Evolutionary conservation across 2,113 vertebrate species (phyloP).

Genomic region (Halichoeres trimaculatus): DNA sequence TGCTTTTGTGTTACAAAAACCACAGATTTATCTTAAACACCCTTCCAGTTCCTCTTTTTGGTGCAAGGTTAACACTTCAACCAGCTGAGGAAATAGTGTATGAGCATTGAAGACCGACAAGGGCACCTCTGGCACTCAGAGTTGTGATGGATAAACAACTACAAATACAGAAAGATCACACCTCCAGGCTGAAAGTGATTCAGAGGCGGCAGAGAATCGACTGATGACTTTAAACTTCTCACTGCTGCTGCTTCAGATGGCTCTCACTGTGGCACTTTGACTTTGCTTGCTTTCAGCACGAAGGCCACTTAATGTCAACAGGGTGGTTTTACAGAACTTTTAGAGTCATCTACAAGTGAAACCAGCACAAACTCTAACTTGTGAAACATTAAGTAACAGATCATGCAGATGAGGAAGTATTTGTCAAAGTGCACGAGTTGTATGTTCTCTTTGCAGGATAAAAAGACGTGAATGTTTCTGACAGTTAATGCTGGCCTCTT

Average conservation of each 20-base stretch:
- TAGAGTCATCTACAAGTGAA: slow-evolving; percentile 29
- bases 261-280: slow-evolving; percentile 35
- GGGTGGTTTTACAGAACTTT: slow-evolving; percentile 22
- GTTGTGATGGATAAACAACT: slow-evolving; percentile 67
- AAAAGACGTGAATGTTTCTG: background rate
- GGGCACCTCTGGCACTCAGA: slow-evolving; percentile 57
- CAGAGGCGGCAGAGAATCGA: slow-evolving; percentile 42
- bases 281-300: slow-evolving; percentile 44
- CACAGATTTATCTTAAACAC: slow-evolving; percentile 3
- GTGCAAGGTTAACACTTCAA: slow-evolving; percentile 46
- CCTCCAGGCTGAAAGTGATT: slow-evolving; percentile 55
- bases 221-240: slow-evolving; percentile 47
- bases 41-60: slow-evolving; percentile 6
- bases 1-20: slow-evolving; percentile 25
- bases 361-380: background rate
- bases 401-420: background rate
- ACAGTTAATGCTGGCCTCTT: background rate
- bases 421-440: background rate
- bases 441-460: background rate
- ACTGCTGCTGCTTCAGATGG: slow-evolving; percentile 45
- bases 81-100: slow-evolving; percentile 56
- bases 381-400: background rate
- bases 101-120: slow-evolving; percentile 48
- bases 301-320: slow-evolving; percentile 42
- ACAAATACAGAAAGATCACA: slow-evolving; percentile 41